Conservation (phyloP, 2,888 invertebrate species). For the Frankliniella fusca region DNA sequence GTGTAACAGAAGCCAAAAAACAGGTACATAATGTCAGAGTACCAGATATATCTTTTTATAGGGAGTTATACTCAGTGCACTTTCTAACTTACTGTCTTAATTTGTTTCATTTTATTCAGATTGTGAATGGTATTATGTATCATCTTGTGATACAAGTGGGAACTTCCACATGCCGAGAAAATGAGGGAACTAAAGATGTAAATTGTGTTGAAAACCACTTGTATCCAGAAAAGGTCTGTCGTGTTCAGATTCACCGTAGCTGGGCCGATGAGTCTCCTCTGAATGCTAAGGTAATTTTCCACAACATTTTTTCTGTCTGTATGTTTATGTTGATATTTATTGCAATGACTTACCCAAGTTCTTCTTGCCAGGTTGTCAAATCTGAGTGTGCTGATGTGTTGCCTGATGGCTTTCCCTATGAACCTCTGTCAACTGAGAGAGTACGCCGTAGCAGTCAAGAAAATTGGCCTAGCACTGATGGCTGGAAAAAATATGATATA, state of each 20-base stretch:
- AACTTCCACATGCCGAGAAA: slow-evolving; percentile 47
- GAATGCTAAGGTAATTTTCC: slow-evolving; percentile 38
- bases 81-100: background rate
- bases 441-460: background rate
- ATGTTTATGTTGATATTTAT: background rate
- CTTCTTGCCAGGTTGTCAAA: slow-evolving; percentile 40
- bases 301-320: background rate
- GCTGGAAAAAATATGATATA: background rate
- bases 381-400: slow-evolving; percentile 40
- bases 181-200: slow-evolving; percentile 30
- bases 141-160: slow-evolving; percentile 49
- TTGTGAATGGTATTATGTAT: slow-evolving; percentile 47
- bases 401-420: slow-evolving; percentile 32
- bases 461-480: slow-evolving; percentile 13
- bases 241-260: slow-evolving; percentile 50
- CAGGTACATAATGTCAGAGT: slow-evolving; percentile 38
- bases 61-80: background rate
- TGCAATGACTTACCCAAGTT: background rate
- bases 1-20: slow-evolving; percentile 49
- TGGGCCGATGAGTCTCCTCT: slow-evolving; percentile 39
- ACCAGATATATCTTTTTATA: background rate
- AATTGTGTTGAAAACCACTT: slow-evolving; percentile 40
- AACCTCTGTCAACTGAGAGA: background rate
- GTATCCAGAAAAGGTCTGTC: slow-evolving; percentile 52
- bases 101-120: slow-evolving; percentile 31